phyloP scores from a whole-genome alignment of 2,888 invertebrate species.

The Stictocephala bisonia region DNA sequence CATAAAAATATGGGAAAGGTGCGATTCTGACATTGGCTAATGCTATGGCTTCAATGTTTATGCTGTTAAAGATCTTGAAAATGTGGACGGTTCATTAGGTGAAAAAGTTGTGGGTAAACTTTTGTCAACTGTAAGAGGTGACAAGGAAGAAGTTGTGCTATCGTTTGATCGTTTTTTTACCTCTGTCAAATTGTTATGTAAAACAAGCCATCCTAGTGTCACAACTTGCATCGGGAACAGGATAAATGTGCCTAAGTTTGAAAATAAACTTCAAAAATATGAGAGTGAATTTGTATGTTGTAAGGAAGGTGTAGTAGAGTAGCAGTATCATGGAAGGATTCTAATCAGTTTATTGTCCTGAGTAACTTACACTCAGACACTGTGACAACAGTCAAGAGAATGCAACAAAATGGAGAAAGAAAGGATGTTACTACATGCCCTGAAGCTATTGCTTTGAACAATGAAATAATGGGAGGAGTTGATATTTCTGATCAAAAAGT shows the following conservation, averaged over 20 bases:
- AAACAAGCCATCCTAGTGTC: constrained; percentile 51
- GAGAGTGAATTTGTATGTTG: constrained; percentile 53
- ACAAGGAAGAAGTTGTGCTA: constrained; percentile 46
- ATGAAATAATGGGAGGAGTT: constrained; percentile 55
- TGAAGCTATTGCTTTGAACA: constrained; percentile 53
- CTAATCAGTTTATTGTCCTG: constrained; percentile 59
- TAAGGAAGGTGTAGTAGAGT: constrained; percentile 52
- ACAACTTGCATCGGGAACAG: constrained; percentile 56
- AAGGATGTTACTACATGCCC: constrained; percentile 54
- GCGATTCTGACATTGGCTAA: constrained; percentile 52
- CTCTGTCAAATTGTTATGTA: constrained; percentile 51
- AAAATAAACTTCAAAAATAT: constrained; percentile 53
- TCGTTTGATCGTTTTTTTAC: too few species aligned
- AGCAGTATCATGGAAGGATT: constrained; percentile 59
- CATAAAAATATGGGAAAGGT: too few species aligned
- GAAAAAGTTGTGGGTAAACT: constrained; percentile 56
- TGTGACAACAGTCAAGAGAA: constrained; percentile 50
- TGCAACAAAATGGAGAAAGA: constrained; percentile 59
- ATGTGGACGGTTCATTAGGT: constrained; percentile 48
- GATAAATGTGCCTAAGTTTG: constrained; percentile 51
- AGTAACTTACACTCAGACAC: constrained; percentile 58
- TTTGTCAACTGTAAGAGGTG: constrained; percentile 50
- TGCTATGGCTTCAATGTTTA: constrained; percentile 54
- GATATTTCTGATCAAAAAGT: too few species aligned
- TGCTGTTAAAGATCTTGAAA: constrained; percentile 45